phyloP scores from a whole-genome alignment of 2,113 vertebrate species.

The Camelus bactrianus region DNA sequence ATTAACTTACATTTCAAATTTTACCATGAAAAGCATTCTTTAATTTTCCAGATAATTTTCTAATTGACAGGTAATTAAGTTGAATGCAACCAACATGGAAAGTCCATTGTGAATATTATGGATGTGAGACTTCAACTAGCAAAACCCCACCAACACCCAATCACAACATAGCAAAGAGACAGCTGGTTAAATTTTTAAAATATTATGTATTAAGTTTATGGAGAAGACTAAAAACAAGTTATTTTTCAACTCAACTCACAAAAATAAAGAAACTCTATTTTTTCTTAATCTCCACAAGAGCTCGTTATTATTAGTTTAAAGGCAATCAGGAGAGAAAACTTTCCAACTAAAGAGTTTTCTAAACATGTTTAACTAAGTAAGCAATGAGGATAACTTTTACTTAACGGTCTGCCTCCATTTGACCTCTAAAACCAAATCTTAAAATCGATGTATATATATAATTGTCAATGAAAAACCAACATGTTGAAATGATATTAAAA shows the following conservation, averaged over 20 bases:
- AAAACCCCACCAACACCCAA: neutral
- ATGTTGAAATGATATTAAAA: neutral
- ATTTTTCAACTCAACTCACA: neutral
- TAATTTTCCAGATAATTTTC: neutral
- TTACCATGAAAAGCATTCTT: neutral
- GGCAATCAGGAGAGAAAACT: neutral
- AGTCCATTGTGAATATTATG: neutral
- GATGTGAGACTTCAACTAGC: neutral
- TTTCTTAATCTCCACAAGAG: neutral
- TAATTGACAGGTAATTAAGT: neutral
- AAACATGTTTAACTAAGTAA: constrained; percentile 25
- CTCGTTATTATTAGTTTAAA: neutral
- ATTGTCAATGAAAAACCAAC: neutral
- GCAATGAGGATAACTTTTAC: neutral
- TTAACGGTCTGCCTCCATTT: neutral
- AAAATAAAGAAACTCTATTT: neutral
- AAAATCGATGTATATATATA: neutral
- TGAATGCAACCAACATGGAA: neutral
- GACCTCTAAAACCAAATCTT: neutral
- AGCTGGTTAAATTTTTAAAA: neutral
- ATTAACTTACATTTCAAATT: neutral
- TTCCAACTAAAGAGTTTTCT: neutral
- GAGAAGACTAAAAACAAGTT: neutral
- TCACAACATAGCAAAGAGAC: neutral
- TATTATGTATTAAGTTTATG: neutral